Evolutionary conservation across 2,888 invertebrate species (phyloP).

Genomic region (Harmothoe impar): DNA sequence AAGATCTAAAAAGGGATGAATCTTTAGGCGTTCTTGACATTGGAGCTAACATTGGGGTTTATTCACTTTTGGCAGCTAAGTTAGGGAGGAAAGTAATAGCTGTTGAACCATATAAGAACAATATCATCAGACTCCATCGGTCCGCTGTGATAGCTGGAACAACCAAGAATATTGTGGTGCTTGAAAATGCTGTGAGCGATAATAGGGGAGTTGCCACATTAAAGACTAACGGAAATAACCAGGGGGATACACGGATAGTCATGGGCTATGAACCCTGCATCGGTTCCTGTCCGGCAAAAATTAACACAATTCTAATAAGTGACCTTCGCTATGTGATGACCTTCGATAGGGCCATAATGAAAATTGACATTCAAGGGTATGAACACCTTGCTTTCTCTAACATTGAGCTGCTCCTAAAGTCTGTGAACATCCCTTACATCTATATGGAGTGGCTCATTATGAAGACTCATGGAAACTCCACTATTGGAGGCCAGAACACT

Average conservation of each 20-base stretch:
- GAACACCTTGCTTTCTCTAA: constrained; percentile 70
- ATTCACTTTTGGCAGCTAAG: constrained; percentile 70
- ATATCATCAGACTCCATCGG: constrained; percentile 66
- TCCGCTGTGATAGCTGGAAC: constrained; percentile 17
- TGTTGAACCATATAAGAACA: constrained; percentile 69
- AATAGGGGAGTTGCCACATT: constrained; percentile 65
- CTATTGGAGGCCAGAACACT: background rate
- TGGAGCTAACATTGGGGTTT: constrained; percentile 73
- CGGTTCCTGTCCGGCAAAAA: constrained; percentile 69
- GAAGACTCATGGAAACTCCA: constrained; percentile 59
- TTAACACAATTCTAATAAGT: constrained; percentile 70
- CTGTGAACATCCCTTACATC: constrained; percentile 67
- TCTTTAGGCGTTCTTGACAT: constrained; percentile 69
- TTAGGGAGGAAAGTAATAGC: constrained; percentile 70
- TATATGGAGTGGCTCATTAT: constrained; percentile 73
- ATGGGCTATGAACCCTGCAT: constrained; percentile 65
- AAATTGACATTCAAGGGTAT: constrained; percentile 65
- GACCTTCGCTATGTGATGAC: constrained; percentile 68
- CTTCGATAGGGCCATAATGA: constrained; percentile 57
- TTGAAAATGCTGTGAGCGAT: constrained; percentile 69
- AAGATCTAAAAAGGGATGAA: constrained; percentile 66
- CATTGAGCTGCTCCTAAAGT: constrained; percentile 66
- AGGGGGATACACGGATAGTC: constrained; percentile 70
- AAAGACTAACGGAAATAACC: constrained; percentile 69
- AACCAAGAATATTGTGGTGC: constrained; percentile 54